These are phyloP conservation scores for Steinernema hermaphroditum DNA, from an alignment of 2,888 invertebrate species.

Conservation along the genomic window DNA sequence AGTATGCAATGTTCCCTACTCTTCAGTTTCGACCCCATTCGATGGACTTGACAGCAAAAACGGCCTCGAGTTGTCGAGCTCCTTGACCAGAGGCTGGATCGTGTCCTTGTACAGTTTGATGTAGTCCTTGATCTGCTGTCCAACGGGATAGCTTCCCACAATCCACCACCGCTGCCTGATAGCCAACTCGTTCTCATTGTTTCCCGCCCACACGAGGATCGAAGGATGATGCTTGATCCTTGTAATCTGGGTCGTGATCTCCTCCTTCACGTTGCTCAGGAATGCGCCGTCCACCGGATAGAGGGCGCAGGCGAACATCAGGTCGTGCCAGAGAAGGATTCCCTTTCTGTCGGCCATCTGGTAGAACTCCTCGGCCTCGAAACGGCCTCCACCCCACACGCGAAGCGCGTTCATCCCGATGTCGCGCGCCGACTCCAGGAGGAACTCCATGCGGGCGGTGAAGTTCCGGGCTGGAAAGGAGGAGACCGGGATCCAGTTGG, in stretches of 20 bases:
- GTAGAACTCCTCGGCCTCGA: constrained; percentile 88
- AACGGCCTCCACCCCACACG: constrained; percentile 97
- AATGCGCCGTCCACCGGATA: constrained; percentile 81
- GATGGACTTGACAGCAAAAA: constrained; percentile 88
- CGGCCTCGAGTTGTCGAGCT: constrained; percentile 73
- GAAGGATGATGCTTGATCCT: constrained; percentile 81
- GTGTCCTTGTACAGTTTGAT: constrained; percentile 78
- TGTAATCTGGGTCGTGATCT: constrained; percentile 71
- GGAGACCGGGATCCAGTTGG: constrained; percentile 62
- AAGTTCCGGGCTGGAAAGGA: constrained; percentile 50
- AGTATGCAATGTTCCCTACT: no score
- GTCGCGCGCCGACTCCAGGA: constrained; percentile 69
- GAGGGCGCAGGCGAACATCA: constrained; percentile 93
- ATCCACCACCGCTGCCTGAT: constrained; percentile 44
- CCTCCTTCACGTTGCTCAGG: constrained; percentile 76
- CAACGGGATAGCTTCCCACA: constrained; percentile 36
- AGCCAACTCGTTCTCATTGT: constrained; percentile 94
- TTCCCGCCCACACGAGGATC: constrained; percentile 86
- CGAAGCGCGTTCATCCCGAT: constrained; percentile 86
- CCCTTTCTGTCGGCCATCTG: constrained; percentile 76
- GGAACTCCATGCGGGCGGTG: constrained; percentile 40
- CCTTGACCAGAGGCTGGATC: constrained; percentile 74
- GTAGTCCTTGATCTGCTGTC: constrained; percentile 55
- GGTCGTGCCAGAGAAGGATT: constrained; percentile 93
- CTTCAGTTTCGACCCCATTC: constrained; percentile 74